These are phyloP conservation scores for Hassar affinis DNA, from an alignment of 2,113 vertebrate genomes.

Conservation along the genomic window DNA sequence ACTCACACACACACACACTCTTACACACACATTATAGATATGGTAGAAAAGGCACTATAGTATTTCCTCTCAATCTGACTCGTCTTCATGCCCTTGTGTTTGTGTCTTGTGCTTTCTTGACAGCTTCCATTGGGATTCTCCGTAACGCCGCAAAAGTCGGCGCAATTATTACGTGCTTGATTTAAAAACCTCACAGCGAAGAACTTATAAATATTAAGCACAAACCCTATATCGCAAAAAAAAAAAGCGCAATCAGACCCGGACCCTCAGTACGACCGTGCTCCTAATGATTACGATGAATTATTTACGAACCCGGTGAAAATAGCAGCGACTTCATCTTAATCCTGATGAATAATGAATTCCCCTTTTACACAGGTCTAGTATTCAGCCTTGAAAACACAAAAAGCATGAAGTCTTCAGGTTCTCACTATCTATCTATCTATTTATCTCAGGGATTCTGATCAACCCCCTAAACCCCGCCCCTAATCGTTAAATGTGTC, in stretches of 20 bases:
- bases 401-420: background rate
- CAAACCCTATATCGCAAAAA: slow-evolving; percentile 9
- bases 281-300: background rate
- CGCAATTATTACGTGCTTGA: background rate
- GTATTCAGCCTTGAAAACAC: background rate
- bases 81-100: background rate
- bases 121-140: too few relatives aligned
- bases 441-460: slow-evolving; percentile 55
- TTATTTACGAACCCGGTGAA: background rate
- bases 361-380: background rate
- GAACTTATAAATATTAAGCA: slow-evolving; percentile 35
- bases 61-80: background rate
- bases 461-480: background rate
- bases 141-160: too few relatives aligned
- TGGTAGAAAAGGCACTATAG: background rate
- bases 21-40: background rate
- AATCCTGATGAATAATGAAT: slow-evolving; percentile 38
- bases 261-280: background rate
- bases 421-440: background rate
- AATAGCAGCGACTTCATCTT: background rate
- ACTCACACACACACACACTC: background rate
- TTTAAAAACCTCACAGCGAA: background rate
- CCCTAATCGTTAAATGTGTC: background rate
- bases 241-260: background rate
- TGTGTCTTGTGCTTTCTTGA: background rate